These are phyloP conservation scores for Drosophila mauritiana DNA, from an alignment of 1,140 invertebrate species.

Conservation along the genomic window DNA sequence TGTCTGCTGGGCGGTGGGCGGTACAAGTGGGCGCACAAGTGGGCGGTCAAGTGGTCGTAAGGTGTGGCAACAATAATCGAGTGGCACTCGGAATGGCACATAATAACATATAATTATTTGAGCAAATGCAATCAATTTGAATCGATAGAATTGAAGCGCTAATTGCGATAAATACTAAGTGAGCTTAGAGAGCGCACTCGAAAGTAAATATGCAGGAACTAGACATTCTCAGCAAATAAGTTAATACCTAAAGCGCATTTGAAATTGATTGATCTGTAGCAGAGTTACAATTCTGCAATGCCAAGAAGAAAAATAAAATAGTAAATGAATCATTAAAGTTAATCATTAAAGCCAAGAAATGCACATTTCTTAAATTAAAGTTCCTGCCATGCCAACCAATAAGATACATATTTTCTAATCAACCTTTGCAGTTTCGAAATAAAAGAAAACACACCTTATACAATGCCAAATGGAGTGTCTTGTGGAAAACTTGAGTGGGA, in stretches of 20 bases:
- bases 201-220: conserved; percentile 16
- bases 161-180: conserved; percentile 37
- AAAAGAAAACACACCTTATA: not conserved
- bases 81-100: conserved; percentile 14
- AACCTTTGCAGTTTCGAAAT: not conserved
- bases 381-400: too few species aligned
- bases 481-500: conserved; percentile 12
- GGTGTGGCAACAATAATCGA: conserved; percentile 19
- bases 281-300: not conserved
- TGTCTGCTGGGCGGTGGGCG: not conserved
- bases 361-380: too few species aligned
- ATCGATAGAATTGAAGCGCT: conserved; percentile 19
- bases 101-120: conserved; percentile 37
- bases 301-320: not conserved
- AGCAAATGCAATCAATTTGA: conserved; percentile 38
- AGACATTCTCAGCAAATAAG: not conserved
- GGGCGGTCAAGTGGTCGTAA: not conserved
- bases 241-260: conserved; percentile 18
- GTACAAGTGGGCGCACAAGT: not conserved
- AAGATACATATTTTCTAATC: conserved; percentile 1
- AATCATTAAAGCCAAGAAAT: not conserved
- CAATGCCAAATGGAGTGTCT: conserved; percentile 2
- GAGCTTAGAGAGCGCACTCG: not conserved
- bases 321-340: not conserved
- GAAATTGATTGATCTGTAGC: not conserved